These are phyloP conservation scores for Chelonus insularis DNA, from an alignment of 1,140 invertebrate species.

Conservation along the genomic window DNA sequence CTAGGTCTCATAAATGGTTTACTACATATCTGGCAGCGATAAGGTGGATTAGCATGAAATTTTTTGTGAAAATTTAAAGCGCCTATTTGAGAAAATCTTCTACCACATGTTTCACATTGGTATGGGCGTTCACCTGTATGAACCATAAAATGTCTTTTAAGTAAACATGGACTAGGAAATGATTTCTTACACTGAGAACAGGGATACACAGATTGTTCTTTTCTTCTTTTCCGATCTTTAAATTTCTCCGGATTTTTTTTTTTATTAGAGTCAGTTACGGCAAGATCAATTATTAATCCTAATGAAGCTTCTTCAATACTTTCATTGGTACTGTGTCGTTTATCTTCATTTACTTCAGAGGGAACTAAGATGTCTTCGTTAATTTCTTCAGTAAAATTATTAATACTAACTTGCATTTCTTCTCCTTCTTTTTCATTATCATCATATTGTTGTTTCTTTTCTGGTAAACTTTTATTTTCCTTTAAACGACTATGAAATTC, in stretches of 20 bases:
- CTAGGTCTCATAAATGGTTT: conserved; percentile 59
- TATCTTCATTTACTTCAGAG: too few relatives aligned
- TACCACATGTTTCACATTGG: conserved; percentile 27
- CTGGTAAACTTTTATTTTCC: background rate
- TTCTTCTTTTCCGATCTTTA: conserved; percentile 9
- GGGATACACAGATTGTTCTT: conserved; percentile 5
- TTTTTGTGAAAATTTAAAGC: conserved; percentile 32
- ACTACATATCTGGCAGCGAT: conserved; percentile 54
- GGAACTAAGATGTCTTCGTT: too few relatives aligned
- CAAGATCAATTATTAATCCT: too few relatives aligned
- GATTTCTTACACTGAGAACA: conserved; percentile 10
- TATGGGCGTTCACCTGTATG: conserved; percentile 32
- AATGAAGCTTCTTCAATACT: too few relatives aligned
- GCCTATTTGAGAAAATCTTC: conserved; percentile 27
- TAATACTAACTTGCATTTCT: too few relatives aligned
- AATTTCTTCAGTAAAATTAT: too few relatives aligned
- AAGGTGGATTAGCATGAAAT: conserved; percentile 25
- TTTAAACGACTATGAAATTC: too few relatives aligned
- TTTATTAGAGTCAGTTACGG: too few relatives aligned
- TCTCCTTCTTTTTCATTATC: too few relatives aligned
- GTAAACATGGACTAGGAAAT: conserved; percentile 17
- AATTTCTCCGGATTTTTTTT: too few relatives aligned
- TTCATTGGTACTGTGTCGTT: too few relatives aligned
- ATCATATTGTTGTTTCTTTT: background rate
- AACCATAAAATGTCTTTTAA: conserved; percentile 24